Conservation (phyloP, 2,797 vertebrate species). For the Emydoidea blandingii region DNA sequence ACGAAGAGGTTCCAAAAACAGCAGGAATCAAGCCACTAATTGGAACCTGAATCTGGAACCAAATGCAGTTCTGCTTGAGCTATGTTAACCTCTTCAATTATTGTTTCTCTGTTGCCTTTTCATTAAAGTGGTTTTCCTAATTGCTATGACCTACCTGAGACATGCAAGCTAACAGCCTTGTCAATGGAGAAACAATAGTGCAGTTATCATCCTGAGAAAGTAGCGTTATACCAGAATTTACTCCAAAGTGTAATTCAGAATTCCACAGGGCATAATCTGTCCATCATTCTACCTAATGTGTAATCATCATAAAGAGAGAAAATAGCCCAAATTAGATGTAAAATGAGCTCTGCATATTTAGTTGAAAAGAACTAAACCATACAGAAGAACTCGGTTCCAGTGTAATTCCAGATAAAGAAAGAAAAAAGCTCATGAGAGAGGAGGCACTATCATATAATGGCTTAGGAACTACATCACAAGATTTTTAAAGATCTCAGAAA, state of each 20-base stretch:
- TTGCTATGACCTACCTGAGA: too few species aligned
- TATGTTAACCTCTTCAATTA: too few species aligned
- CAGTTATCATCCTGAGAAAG: too few species aligned
- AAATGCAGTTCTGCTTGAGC: background rate
- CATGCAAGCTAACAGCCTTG: too few species aligned
- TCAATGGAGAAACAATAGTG: too few species aligned
- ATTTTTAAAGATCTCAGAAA: background rate
- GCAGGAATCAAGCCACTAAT: background rate
- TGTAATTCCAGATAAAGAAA: background rate
- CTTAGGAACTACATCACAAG: background rate
- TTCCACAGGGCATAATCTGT: too few species aligned
- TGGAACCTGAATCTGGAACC: background rate
- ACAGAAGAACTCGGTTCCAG: background rate
- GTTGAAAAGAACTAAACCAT: background rate
- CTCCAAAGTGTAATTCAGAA: too few species aligned
- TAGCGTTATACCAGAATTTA: too few species aligned
- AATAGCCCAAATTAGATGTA: background rate
- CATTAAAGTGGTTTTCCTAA: too few species aligned
- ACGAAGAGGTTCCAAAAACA: background rate
- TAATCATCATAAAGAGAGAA: background rate
- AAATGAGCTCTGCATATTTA: background rate
- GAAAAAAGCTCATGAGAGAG: background rate
- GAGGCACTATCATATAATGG: background rate
- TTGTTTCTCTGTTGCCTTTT: too few species aligned
- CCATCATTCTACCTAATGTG: background rate